Base-by-base conservation (phyloP, 2,113 vertebrate species). In the Sterrhoptilus dennistouni region DNA sequence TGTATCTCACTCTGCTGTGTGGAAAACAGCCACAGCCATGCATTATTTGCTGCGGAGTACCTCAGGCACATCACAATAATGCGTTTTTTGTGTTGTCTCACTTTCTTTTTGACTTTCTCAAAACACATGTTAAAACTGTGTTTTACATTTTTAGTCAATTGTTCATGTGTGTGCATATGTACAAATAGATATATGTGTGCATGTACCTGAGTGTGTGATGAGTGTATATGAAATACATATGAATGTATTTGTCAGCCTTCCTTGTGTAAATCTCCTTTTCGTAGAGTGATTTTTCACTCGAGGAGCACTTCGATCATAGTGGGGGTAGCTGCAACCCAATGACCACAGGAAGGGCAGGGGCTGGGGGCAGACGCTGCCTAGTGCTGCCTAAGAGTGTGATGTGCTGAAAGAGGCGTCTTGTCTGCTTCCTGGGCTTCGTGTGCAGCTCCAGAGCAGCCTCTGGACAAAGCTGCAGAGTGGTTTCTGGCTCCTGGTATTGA, bases 271-370 rank as follows among this genome's bases (percentile, higher is more conserved):
- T 54, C 40, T 68, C 17, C 12, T 13, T 81, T 77, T 6, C 3
- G 2, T 2, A 2, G 49, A 33, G 45, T 56, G 31, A 12, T 40
- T 60, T 61, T 76, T 72, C 53, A 11, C 16, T 70, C 14, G 40
- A 36, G 6, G 35, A 84, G 40, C 12, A 9, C 36, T 53, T 65
- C 1, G 3, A 19, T 47, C 36, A 20, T 33, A 8, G 47, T 7
- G 25, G 0, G 0, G 3, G 11, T 16, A 50, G 56, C 61, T 71
- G 49, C 71, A 70, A 45, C 64, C 35, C 68, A n/a, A 29, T 8
- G 5, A 50, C 24, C 42, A 36, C 0, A 0, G 22, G 29, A 72
- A 53, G 21, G 42, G 14, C 7, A 11, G 20, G 24, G 57, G 4
- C 6, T 27, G 8, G 16, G 18, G 59, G 2, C 33, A 3, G 5